Evolutionary conservation across 2,797 vertebrate genomes (phyloP), one percentile per base, ranked within the genome.

Genomic region (Helarctos malayanus): DNA sequence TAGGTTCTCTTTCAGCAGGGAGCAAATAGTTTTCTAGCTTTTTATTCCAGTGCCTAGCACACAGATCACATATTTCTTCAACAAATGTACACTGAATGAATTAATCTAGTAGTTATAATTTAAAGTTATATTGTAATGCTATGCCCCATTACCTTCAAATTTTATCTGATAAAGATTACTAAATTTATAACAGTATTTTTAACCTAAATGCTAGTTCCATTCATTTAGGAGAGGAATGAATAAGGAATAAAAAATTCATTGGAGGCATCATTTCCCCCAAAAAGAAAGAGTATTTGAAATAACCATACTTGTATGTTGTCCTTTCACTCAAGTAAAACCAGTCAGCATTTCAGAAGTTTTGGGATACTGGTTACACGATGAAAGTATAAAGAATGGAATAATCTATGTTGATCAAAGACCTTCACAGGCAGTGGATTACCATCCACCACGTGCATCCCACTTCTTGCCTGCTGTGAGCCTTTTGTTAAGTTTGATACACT

Each of bases 151-250:
- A 85, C 32, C 13, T 3, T 80, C 32, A 89, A 49, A 35, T 95
- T 91, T 38, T 54, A 56, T 18, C 27, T 79, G 59, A 81, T 85
- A 83, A 94, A 92, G 79, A 59, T 47, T 38, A 73, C 71, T 82
- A 65, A 68, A 86, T 68, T 41, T 21, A 9, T 27, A 81, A 91
- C 27, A 78, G 19, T 49, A 25, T 63, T 91, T 83, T 75, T 85
- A 47, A 91, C 32, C 88, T 61, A 73, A 91, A 88, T 68, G 19
- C 27, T 49, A 71, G 25, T 38, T 75, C 38, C 32, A 80, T 47
- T 82, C 45, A 91, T 41, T 94, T 80, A 63, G 6, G 7, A 84
- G 38, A 88, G 47, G 10, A 57, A 41, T 56, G 41, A 47, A 71
- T 47, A 7, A 71, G 38, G 45, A 75, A 57, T 73, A 61, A 86